phyloP scores from a whole-genome alignment of 2,113 vertebrate genomes.

The Erpornis zantholeuca region DNA sequence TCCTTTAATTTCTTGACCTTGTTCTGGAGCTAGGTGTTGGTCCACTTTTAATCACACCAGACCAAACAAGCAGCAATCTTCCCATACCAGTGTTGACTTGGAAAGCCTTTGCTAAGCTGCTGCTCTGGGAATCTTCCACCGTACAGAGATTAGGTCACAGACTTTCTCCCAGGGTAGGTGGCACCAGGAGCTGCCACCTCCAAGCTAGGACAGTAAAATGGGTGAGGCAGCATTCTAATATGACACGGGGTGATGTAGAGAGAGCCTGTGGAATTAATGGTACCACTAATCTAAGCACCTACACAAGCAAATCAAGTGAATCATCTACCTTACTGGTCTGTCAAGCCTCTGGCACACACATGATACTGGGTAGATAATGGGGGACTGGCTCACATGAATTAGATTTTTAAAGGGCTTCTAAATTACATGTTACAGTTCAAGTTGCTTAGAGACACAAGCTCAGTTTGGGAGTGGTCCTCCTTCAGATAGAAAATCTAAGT shows the following conservation, averaged over 20 bases:
- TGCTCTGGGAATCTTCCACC: not conserved
- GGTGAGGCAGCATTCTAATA: not conserved
- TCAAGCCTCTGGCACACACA: not conserved
- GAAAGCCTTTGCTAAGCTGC: not conserved
- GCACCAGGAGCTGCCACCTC: not conserved
- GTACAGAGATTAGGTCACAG: not conserved
- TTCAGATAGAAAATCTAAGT: not conserved
- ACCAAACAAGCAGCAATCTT: conserved; percentile 10
- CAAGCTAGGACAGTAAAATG: not conserved
- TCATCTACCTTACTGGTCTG: conserved; percentile 4
- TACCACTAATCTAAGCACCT: conserved; percentile 7
- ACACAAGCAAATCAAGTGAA: conserved; percentile 41
- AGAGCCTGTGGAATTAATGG: not conserved
- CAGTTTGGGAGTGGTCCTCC: not conserved
- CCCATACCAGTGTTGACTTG: not conserved
- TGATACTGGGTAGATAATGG: not conserved
- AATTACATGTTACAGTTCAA: not conserved
- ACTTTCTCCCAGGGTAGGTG: conserved; percentile 5
- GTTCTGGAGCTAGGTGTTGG: conserved; percentile 40
- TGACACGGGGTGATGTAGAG: not conserved
- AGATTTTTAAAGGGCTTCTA: conserved; percentile 4
- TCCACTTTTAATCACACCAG: conserved; percentile 4
- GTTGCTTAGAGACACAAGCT: not conserved
- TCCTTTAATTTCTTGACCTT: conserved; percentile 57
- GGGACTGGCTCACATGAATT: not conserved